Evolutionary conservation across 1,140 invertebrate genomes (phyloP), one percentile per base, ranked within the genome.

Genomic region (Drosophila grimshawi): DNA sequence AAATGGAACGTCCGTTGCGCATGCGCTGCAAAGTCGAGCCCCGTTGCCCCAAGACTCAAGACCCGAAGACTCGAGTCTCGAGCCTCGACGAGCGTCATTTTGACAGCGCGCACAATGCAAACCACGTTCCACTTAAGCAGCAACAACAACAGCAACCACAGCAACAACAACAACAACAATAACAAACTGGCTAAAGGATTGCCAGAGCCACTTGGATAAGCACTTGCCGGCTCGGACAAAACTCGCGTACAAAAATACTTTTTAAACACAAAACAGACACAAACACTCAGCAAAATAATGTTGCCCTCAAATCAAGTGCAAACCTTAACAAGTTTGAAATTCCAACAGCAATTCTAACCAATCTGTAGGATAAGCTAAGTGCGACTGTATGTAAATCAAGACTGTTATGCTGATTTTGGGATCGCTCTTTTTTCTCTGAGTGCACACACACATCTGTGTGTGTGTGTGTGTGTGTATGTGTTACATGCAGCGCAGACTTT

Each of bases 61-160:
- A 43, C 39, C n/a, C 39, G 10, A 43, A 33, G 33, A 4, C 33
- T 33, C 33, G 33, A 33, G 77, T 39, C 65, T 62, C 57, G 62
- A 67, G 66, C 60, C 59, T 55, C 76, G 62, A 55, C 60, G 80
- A 88, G 85, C 85, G 81, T 89, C 85, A 89, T 89, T 89, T 89
- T 89, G 85, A 89, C 85, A 89, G 85, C 81, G 81, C 76, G 82
- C 80, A 89, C 85, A 89, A 89, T 89, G 85, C 85, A 89, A 89
- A 89, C 85, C 85, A 89, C 85, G 85, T 89, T 89, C 85, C 85
- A 89, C 85, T 89, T 89, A 89, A 85, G 74, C 75, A 81, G 69
- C 68, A 85, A 63, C 68, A 81, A 67, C 78, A 67, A 56, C 60
- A 77, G 19, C 52, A 55, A 45, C 49, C 43, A 51, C 10, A 52